Evolutionary conservation across 2,888 invertebrate species (phyloP), one percentile per base, ranked within the genome.

Genomic region (Beris morrisii): DNA sequence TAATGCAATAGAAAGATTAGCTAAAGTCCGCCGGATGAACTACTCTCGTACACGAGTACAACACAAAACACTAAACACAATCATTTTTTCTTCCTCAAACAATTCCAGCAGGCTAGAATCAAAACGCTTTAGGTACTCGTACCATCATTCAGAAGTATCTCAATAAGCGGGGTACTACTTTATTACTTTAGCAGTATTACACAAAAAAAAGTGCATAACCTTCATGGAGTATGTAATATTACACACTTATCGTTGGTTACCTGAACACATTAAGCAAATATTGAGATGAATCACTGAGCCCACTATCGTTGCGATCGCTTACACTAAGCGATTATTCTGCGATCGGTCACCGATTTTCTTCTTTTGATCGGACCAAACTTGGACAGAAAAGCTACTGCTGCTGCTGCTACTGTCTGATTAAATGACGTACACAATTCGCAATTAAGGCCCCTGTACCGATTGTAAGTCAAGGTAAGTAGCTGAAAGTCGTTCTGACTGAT

Each of bases 401-500:
- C 12, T 48, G 31, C 15, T 15, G 57, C 31, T 38, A 22, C 43
- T 57, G 56, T 31, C 58, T 43, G 46, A 52, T 58, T 28, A 46
- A 28, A 50, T 67, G 67, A 67, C 56, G 63, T 67, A 63, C 28
- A 43, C 63, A 12, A 52, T 63, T 63, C 57, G 52, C 63, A 63
- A 56, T 52, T 63, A 63, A 67, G 63, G 48, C 57, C 63, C 54
- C 56, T 43, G 52, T 44, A 44, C 43, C 56, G 64, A 67, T 67
- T 67, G 67, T 67, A 64, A 67, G 67, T 64, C 67, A 67, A 67
- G 67, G 67, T 56, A 44, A 63, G 63, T 53, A 53, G 63, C 53
- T 54, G 45, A 43, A 30, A 44, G 52, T 54, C 31, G 53, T 64
- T 64, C 45, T 53, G 44, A 44, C 44, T 64, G 63, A 59, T 59